Conservation (phyloP, 1,140 invertebrate genomes). For the Tribolium madens region DNA sequence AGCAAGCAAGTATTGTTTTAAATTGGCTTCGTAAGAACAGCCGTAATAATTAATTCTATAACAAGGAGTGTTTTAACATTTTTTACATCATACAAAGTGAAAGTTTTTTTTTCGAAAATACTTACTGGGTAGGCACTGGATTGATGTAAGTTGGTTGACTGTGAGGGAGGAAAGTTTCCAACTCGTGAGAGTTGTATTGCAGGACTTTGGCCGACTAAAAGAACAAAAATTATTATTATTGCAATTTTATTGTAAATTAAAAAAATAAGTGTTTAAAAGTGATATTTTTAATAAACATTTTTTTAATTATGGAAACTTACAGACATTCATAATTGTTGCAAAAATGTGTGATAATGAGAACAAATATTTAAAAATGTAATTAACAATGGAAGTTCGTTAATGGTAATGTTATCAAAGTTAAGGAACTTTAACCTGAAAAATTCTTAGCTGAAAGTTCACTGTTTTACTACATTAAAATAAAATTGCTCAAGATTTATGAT, state of each 20-base stretch:
- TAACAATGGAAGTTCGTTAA: not conserved
- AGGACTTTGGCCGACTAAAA: constrained; percentile 58
- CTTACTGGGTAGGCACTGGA: constrained; percentile 58
- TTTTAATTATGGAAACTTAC: too few species aligned
- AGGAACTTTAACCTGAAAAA: not conserved
- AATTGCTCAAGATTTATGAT: not conserved
- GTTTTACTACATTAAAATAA: not conserved
- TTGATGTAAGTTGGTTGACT: constrained; percentile 69
- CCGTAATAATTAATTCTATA: constrained; percentile 20
- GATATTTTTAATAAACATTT: too few species aligned
- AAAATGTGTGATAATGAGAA: too few species aligned
- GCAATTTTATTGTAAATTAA: too few species aligned
- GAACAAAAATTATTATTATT: too few species aligned
- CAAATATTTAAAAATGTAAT: too few species aligned
- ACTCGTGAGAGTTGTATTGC: constrained; percentile 66
- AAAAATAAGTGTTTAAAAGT: too few species aligned
- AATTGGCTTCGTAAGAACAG: constrained; percentile 12
- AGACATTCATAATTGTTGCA: too few species aligned
- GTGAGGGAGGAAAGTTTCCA: constrained; percentile 75
- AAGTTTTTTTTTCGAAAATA: not conserved
- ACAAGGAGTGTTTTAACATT: not conserved
- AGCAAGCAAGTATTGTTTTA: constrained; percentile 28
- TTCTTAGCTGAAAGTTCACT: not conserved
- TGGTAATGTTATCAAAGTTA: not conserved
- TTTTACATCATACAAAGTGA: not conserved